Percentiles rank a stretch among this genome's conserved stretches.
Conservation (phyloP, 2,113 vertebrate species). For the Reinhardtius hippoglossoides region DNA sequence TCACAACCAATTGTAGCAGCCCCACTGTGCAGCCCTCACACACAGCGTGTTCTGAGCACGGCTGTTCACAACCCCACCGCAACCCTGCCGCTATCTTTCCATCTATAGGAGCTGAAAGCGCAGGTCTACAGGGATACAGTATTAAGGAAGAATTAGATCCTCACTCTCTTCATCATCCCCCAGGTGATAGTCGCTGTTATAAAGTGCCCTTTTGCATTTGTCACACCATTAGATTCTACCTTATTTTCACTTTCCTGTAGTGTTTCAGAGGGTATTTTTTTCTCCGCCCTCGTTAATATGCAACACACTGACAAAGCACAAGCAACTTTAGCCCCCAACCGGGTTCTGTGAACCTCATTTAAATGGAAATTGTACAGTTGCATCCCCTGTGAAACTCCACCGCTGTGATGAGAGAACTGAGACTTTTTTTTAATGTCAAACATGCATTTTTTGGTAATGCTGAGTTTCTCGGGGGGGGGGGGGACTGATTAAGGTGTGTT, state of each 20-base stretch:
- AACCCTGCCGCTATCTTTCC: slow-evolving; percentile 19
- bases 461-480: slow-evolving; percentile 28
- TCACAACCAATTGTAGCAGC: slow-evolving; percentile 75
- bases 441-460: slow-evolving; percentile 52
- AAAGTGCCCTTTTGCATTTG: slow-evolving; percentile 42
- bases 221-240: slow-evolving; percentile 28
- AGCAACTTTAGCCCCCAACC: slow-evolving; percentile 49
- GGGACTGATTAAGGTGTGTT: slow-evolving; percentile 50
- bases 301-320: slow-evolving; percentile 45
- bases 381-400: slow-evolving; percentile 61
- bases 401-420: slow-evolving; percentile 54
- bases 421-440: slow-evolving; percentile 45
- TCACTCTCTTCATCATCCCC: slow-evolving; percentile 11
- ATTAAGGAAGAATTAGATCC: slow-evolving; percentile 23
- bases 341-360: slow-evolving; percentile 69
- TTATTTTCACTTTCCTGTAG: slow-evolving; percentile 41
- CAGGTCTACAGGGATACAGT: slow-evolving; percentile 14
- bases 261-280: slow-evolving; percentile 19
- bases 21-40: slow-evolving; percentile 33
- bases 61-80: slow-evolving; percentile 27
- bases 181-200: slow-evolving; percentile 17
- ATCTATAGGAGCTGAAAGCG: slow-evolving; percentile 11
- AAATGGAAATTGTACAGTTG: slow-evolving; percentile 76
- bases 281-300: slow-evolving; percentile 44
- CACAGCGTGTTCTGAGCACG: slow-evolving; percentile 40